Base-by-base conservation (phyloP, 2,797 vertebrate species). In the Distichodus sexfasciatus region DNA sequence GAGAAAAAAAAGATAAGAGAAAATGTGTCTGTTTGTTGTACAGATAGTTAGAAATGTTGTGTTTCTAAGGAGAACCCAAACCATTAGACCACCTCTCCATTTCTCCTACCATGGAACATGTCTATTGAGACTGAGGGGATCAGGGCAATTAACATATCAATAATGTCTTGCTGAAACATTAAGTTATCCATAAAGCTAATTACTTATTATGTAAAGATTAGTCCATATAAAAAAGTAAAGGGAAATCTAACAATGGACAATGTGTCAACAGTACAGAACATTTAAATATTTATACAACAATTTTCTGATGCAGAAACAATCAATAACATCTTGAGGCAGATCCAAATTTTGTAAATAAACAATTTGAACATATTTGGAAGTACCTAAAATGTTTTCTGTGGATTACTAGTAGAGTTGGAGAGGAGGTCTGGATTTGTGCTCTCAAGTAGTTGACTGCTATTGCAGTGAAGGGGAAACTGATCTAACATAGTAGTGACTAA, bases 401-500 rank as follows among this genome's bases (percentile, higher is more conserved):
- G 57, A 33, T 17, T 54, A n/a, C 55, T 23, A 43, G 26, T 72
- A 9, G 84, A 84, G 85, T 23, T 69, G 85, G 82, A 72, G 81
- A 51, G 83, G 54, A 75, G 66, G 28, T 82, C 77, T 77, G 76
- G 83, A 88, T 90, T 91, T 89, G 87, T 79, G 86, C 86, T 91
- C 87, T 90, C 76, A 83, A 86, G 90, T 93, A 91, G 90, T 86
- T 87, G 84, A 90, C 90, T 90, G 90, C 90, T 87, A 90, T 89
- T 90, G 89, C 89, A 91, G 90, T 90, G 23, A 87, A 89, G 87
- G 90, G 87, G 87, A 88, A 90, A 84, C 83, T 89, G 86, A 91
- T 84, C 89, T 92, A 93, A 92, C 88, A 90, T 91, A 89, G 90
- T 92, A 91, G 91, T 92, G 89, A 92, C 87, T 93, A 91, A 93